phyloP scores from a whole-genome alignment of 1,140 invertebrate genomes.

The Drosophila leontia region DNA sequence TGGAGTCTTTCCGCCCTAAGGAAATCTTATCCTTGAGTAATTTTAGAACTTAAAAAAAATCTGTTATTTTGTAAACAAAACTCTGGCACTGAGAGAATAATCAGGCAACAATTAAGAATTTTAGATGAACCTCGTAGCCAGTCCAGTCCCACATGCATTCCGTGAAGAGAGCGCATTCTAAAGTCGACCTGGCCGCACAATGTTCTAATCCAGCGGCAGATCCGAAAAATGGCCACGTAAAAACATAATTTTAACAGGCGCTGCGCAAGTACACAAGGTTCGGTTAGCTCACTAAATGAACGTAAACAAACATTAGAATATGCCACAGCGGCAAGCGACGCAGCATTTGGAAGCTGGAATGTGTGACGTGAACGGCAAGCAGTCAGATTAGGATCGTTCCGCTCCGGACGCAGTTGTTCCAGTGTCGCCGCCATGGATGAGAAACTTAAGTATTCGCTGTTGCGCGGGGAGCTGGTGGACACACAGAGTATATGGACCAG shows the following conservation, averaged over 20 bases:
- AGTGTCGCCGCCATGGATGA: constrained; percentile 71
- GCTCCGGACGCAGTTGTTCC: neutral
- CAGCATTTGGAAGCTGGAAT: constrained; percentile 31
- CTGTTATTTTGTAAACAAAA: neutral
- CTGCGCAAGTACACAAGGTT: constrained; percentile 14
- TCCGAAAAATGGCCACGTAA: constrained; percentile 64
- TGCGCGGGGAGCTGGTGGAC: constrained; percentile 80
- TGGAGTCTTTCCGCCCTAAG: neutral
- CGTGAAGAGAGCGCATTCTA: neutral
- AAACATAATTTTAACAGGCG: constrained; percentile 24
- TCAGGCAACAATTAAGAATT: no score
- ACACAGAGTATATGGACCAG: constrained; percentile 83
- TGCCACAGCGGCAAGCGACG: constrained; percentile 45
- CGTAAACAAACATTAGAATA: constrained; percentile 40
- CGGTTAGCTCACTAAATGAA: constrained; percentile 25
- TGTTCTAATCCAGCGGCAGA: constrained; percentile 12
- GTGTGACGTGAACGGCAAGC: constrained; percentile 32
- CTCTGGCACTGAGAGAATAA: no score
- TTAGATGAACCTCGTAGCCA: neutral
- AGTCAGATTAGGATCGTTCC: constrained; percentile 7
- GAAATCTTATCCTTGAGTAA: fast-evolving
- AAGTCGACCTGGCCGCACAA: constrained; percentile 1
- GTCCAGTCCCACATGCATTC: neutral
- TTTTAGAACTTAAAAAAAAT: neutral
- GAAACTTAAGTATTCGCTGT: constrained; percentile 82